These are phyloP conservation scores for Eretmocerus hayati DNA, from an alignment of 2,888 invertebrate species.

Conservation along the genomic window DNA sequence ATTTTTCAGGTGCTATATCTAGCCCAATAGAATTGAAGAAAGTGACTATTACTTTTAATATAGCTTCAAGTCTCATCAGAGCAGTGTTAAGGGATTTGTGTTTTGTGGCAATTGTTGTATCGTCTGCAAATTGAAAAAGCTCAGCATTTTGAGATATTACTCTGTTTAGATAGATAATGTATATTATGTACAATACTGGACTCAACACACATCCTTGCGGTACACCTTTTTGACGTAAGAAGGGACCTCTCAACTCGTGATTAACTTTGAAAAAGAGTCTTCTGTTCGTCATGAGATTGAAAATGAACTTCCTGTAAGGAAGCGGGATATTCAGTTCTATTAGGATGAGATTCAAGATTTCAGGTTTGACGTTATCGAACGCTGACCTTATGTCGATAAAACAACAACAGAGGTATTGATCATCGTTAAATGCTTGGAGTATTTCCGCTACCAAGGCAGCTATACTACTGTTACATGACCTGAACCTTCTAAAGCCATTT, in stretches of 20 bases:
- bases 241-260: conserved; percentile 2
- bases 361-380: conserved; percentile 1
- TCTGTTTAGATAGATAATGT: not conserved
- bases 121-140: conserved; percentile 10
- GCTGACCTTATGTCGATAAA: conserved; percentile 4
- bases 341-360: not conserved
- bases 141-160: not conserved
- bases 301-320: conserved; percentile 4
- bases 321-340: not conserved
- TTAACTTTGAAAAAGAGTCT: conserved; percentile 2
- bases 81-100: not conserved
- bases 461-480: not conserved
- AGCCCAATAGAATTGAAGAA: not conserved
- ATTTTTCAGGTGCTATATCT: not conserved
- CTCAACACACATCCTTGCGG: conserved; percentile 7
- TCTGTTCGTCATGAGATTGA: conserved; percentile 1
- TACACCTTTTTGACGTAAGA: not conserved
- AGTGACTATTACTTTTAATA: not conserved
- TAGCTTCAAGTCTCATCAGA: not conserved
- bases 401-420: not conserved
- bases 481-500: not conserved
- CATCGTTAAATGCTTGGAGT: not conserved
- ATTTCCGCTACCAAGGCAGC: not conserved
- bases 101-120: not conserved
- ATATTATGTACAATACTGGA: conserved; percentile 2